phyloP scores from a whole-genome alignment of 2,888 invertebrate species.

The Morinoia aosen region DNA sequence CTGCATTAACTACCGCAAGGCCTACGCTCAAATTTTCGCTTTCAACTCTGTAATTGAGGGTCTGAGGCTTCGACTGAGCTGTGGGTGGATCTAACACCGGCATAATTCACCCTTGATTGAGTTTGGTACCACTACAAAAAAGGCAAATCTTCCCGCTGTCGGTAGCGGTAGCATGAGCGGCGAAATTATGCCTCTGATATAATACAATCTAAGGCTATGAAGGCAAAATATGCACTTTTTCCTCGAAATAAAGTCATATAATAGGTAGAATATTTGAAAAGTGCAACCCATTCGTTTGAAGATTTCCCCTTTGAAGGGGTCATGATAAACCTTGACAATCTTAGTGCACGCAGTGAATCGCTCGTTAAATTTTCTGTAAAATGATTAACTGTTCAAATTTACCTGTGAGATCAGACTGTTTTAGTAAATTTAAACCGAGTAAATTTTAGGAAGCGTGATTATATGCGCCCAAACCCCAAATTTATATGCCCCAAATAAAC shows the following conservation, averaged over 20 bases:
- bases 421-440: too few species aligned
- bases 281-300: not conserved
- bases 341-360: too few species aligned
- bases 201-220: not conserved
- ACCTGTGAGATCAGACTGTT: too few species aligned
- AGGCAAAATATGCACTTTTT: not conserved
- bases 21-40: constrained; percentile 30
- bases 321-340: too few species aligned
- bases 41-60: constrained; percentile 6
- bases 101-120: not conserved
- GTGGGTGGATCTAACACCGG: not conserved
- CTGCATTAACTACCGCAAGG: not conserved
- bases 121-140: not conserved
- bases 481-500: too few species aligned
- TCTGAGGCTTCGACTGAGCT: not conserved
- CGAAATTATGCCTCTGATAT: not conserved
- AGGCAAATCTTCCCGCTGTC: not conserved
- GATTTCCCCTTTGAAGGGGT: not conserved
- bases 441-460: too few species aligned
- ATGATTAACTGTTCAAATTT: not conserved
- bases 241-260: not conserved
- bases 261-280: not conserved
- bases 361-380: not conserved
- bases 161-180: not conserved
- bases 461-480: too few species aligned